Base-by-base conservation (phyloP, 1,140 invertebrate species). In the Belonocnema kinseyi region DNA sequence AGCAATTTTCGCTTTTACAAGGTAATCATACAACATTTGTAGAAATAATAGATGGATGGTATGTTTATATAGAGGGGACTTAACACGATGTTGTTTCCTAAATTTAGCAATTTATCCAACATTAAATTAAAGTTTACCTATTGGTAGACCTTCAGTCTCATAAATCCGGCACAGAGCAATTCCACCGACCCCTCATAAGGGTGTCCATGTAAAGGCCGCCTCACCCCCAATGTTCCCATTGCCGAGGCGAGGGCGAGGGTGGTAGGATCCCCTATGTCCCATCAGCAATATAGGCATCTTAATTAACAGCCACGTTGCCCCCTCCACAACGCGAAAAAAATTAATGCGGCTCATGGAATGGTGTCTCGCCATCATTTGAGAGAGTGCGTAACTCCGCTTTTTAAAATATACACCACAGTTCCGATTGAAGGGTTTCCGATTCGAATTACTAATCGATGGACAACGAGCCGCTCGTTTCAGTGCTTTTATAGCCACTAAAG, bases 111-210 rank as follows among this genome's bases (percentile, higher is more conserved):
- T 85, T 85, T 83, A 81, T 73, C 77, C 72, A 61, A 78, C 79
- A 84, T 82, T 81, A 80, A 81, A 73, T 78, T 73, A 58, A 74
- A 77, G 78, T 83, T 81, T 80, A 76, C 76, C 76, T 77, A 82
- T 81, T 79, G 78, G 76, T 80, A 79, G 82, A 76, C 80, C 82
- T 79, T 82, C 81, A 83, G 80, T 85, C 83, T 80, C 83, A 87
- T 88, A 87, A 88, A 87, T 88, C 82, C 77, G 77, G 79, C 61
- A 77, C 81, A 76, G 83, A 83, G 86, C 82, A 85, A 87, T 86
- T 85, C 85, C 78, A 80, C 66, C 77, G 80, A 80, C 75, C 80
- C 83, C 77, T 83, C 81, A 78, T 52, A 71, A 74, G 72, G 73
- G 78, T 75, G 77, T 70, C 82, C 75, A 70, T 75, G 81, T 79